These are phyloP conservation scores for Dysidea cf. avara DNA, from an alignment of 37 sponge, comb jelly and placozoan species.

Conservation along the genomic window DNA sequence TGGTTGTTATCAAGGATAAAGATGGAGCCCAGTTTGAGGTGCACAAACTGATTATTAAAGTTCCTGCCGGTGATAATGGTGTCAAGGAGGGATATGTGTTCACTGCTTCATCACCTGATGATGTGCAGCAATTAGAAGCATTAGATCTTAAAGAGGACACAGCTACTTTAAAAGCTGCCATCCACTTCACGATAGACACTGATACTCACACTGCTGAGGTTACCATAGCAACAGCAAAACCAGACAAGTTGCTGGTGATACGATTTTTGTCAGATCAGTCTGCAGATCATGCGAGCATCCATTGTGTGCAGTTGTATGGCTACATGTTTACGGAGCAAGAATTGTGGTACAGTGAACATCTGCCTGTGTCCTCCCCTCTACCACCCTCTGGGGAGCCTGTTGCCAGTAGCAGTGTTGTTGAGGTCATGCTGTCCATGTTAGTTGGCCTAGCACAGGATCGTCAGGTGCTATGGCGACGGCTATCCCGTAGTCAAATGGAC, in stretches of 20 bases:
- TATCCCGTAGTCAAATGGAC: no score
- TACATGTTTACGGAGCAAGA: constrained; percentile 16
- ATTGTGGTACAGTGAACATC: not conserved
- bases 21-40: constrained; percentile 5
- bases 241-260: no score
- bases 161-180: no score
- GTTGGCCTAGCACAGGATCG: no score
- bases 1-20: not conserved
- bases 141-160: no score
- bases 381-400: not conserved
- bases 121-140: no score
- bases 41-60: constrained; percentile 39
- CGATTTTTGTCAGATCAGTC: constrained; percentile 4
- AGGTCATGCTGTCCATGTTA: no score
- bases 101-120: no score
- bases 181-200: no score
- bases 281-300: constrained; percentile 45
- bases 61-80: constrained; percentile 29
- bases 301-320: constrained; percentile 43
- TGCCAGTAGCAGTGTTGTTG: not conserved
- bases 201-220: no score
- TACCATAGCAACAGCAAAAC: no score
- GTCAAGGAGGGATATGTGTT: constrained; percentile 44
- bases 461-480: no score
- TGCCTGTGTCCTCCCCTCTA: not conserved